Conservation (phyloP, 2,888 invertebrate genomes). For the Torymus tubicola region DNA sequence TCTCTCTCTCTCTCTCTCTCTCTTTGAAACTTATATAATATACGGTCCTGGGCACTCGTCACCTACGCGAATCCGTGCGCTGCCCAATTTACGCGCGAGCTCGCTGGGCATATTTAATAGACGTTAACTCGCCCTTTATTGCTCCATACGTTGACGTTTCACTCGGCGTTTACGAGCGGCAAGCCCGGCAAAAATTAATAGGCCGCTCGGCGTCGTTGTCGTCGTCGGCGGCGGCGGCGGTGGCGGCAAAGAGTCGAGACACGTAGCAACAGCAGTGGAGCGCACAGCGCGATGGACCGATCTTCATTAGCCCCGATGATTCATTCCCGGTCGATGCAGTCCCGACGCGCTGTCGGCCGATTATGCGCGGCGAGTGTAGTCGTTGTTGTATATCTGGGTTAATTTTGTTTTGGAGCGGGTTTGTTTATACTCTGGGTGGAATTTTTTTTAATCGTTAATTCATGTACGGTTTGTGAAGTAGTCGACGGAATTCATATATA, state of each 20-base stretch:
- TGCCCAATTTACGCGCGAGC: constrained; percentile 28
- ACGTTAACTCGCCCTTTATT: constrained; percentile 36
- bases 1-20: too few species aligned
- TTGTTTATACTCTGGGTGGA: too few species aligned
- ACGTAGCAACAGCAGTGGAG: too few species aligned
- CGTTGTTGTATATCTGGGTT: too few species aligned
- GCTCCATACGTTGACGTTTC: constrained; percentile 33
- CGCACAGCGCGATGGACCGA: too few species aligned
- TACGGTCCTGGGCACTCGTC: neutral
- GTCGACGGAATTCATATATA: too few species aligned
- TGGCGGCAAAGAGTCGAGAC: neutral
- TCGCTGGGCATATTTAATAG: constrained; percentile 35
- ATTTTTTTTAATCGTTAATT: too few species aligned
- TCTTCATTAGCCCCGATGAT: neutral
- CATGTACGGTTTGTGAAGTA: too few species aligned
- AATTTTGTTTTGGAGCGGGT: too few species aligned
- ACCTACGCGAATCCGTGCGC: neutral
- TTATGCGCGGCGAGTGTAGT: too few species aligned
- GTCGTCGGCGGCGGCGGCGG: too few species aligned
- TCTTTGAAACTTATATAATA: neutral
- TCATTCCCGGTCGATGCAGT: constrained; percentile 3
- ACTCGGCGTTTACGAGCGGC: neutral
- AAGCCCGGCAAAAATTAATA: constrained; percentile 22
- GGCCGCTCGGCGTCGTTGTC: neutral
- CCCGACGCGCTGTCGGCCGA: neutral